These are phyloP conservation scores for Caerostris darwini DNA, from an alignment of 1,140 invertebrate genomes.

Conservation along the genomic window DNA sequence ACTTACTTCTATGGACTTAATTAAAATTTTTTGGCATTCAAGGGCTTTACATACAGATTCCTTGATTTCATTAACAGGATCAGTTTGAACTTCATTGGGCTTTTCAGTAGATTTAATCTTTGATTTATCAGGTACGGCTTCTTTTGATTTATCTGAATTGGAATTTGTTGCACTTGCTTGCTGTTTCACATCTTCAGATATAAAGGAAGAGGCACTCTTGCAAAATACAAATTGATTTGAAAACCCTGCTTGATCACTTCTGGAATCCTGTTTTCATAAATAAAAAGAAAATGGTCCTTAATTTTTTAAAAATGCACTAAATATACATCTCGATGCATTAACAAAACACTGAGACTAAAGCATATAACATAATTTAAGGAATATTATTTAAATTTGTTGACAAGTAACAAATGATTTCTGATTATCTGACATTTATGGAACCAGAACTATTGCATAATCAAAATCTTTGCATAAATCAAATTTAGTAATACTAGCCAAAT, in stretches of 20 bases:
- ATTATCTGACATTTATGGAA: too few species aligned
- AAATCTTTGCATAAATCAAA: too few species aligned
- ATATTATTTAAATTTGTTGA: too few species aligned
- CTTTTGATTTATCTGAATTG: neutral
- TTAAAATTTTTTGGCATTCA: conserved; percentile 68
- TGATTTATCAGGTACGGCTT: neutral
- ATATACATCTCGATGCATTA: too few species aligned
- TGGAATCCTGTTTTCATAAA: neutral
- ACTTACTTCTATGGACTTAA: conserved; percentile 70
- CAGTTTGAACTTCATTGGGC: neutral
- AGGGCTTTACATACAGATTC: conserved; percentile 59
- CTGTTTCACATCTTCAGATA: neutral
- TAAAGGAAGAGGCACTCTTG: neutral
- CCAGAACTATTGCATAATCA: too few species aligned
- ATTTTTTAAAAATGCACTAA: too few species aligned
- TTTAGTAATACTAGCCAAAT: too few species aligned
- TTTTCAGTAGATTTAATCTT: neutral
- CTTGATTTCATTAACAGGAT: conserved; percentile 53
- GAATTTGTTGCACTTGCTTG: neutral
- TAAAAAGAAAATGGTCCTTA: neutral
- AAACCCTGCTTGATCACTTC: neutral
- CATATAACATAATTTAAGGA: too few species aligned
- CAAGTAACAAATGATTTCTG: too few species aligned
- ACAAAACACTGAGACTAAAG: too few species aligned
- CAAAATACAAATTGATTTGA: conserved; percentile 43